Evolutionary conservation across 92 coral and sea anemone genomes (phyloP), one percentile per base, ranked within the genome.

Genomic region (Chrysogorgia sp.): DNA sequence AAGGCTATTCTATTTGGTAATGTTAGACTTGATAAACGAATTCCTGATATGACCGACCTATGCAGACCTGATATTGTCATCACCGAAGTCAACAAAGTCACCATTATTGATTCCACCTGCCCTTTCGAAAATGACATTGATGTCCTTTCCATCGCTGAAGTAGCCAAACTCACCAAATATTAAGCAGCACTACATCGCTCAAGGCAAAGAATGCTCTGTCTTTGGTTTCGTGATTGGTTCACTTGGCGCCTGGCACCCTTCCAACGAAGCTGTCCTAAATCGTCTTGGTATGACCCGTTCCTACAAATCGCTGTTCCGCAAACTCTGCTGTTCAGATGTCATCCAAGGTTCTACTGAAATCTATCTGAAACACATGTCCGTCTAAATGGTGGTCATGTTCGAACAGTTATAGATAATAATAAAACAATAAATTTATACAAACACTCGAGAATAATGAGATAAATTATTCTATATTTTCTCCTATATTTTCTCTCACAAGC

Each of bases 341-440:
- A 37, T 12, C 43, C 97, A 3, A 92, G 89, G 97, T 92, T 92
- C 58, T 65, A 83, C 78, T 91, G 82, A 31, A 88, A 81, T 41
- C 67, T 58, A 52, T 8, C 56, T 4, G 6, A 4, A 37, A 10
- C 43, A 37, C 43, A 37, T 37, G 43, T 12, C 43, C n/a, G n/a
- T n/a, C n/a, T n/a, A n/a, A n/a, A n/a, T n/a, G n/a, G n/a, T n/a
- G n/a, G n/a, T n/a, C n/a, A n/a, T n/a, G n/a, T n/a, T n/a, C n/a
- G n/a, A n/a, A n/a, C n/a, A n/a, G n/a, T n/a, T n/a, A n/a, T n/a
- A n/a, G n/a, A n/a, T n/a, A n/a, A n/a, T n/a, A n/a, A n/a, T n/a
- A n/a, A n/a, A n/a, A n/a, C n/a, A n/a, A n/a, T n/a, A n/a, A n/a
- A n/a, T n/a, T n/a, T n/a, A n/a, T n/a, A n/a, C n/a, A n/a, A n/a